Evolutionary conservation across 2,797 vertebrate genomes (phyloP), one percentile per base, ranked within the genome.

Genomic region (Gallirallus australis): DNA sequence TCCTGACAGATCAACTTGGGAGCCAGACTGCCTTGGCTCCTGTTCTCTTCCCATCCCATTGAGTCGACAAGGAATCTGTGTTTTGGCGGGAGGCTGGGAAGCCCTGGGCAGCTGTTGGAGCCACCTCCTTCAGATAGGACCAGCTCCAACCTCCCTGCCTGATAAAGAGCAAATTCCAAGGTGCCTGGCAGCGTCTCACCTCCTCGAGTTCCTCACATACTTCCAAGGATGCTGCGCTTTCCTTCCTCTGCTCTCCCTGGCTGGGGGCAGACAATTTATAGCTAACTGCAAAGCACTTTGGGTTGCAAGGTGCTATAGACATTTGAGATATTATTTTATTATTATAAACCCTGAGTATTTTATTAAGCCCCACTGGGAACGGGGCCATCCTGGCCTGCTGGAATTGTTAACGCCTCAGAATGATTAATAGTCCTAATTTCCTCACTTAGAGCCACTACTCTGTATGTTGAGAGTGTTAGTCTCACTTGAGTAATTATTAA

Each of bases 361-460:
- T 84, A 94, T 95, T 97, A 97, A 96, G 95, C 92, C 59, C 83
- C 91, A 53, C 86, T 89, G 94, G 97, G 97, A 97, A 91, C 27
- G 5, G 95, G 75, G 95, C 96, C 96, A 97, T 97, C 95, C 91
- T 92, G 75, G 93, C 69, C 95, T 97, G 93, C 93, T 97, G 91
- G 89, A 97, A 96, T 94, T 95, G 93, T 96, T 97, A 97, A 92
- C 84, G 10, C 89, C 89, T 93, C 57, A 57, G 82, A 92, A 93
- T 97, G 96, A 97, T 97, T 97, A 96, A 97, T 95, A 94, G 96
- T 70, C 86, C 94, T 96, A 96, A 97, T 97, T 97, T 97, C 96
- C 96, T 97, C 93, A 95, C 87, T 88, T 91, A 91, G 81, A 97
- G 76, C 93, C 94, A 69, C 83, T 85, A 45, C 81, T 94, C 92